These are phyloP conservation scores for Podarcis cretensis DNA, from an alignment of 2,113 vertebrate species.

Conservation along the genomic window DNA sequence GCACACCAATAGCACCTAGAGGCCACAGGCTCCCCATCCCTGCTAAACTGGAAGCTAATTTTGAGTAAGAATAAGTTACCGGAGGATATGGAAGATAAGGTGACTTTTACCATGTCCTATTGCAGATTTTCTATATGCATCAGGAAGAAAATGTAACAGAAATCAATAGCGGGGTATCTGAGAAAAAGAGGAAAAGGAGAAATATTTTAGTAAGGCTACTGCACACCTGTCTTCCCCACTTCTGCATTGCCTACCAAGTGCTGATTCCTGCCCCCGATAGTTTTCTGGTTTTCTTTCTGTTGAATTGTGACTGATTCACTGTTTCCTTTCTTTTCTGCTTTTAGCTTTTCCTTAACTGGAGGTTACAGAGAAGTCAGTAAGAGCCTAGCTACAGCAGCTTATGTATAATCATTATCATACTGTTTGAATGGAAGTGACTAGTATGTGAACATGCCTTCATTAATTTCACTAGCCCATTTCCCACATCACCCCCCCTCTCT, in stretches of 20 bases:
- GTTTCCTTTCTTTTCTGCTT: not conserved
- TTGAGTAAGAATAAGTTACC: not conserved
- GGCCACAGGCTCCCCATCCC: not conserved
- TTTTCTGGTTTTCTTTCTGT: not conserved
- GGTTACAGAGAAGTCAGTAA: not conserved
- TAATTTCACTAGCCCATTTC: not conserved
- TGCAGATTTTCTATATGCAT: conserved; percentile 67
- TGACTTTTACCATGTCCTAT: conserved; percentile 51
- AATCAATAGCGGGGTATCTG: not conserved
- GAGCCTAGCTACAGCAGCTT: not conserved
- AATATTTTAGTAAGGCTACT: too few species aligned
- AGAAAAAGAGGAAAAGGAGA: not conserved
- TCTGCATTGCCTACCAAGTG: not conserved
- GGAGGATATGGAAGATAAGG: conserved; percentile 23
- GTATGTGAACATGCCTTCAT: not conserved
- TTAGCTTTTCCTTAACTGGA: not conserved
- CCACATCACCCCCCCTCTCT: too few species aligned
- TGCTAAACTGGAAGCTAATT: conserved; percentile 32
- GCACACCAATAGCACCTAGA: not conserved
- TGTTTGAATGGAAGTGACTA: not conserved
- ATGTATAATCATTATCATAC: not conserved
- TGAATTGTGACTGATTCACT: not conserved
- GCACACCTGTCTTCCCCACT: not conserved
- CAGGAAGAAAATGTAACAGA: conserved; percentile 55
- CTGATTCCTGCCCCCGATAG: not conserved